Percentiles rank a stretch among this genome's conserved stretches.
These are phyloP conservation scores for Troilus luridus DNA, from an alignment of 2,888 invertebrate species.

Conservation along the genomic window DNA sequence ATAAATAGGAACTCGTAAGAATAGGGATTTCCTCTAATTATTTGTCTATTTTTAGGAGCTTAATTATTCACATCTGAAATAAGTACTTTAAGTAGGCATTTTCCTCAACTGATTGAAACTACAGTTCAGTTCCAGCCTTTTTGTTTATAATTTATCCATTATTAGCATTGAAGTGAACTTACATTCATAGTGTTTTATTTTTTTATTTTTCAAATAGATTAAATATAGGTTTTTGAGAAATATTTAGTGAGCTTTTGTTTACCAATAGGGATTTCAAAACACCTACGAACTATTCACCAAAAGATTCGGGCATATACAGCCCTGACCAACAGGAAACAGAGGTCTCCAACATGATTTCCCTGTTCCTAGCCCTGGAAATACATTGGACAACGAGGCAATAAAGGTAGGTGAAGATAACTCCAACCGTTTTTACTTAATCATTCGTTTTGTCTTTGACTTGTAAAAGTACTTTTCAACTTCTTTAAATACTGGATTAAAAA, in stretches of 20 bases:
- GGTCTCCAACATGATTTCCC: not conserved
- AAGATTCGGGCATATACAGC: not conserved
- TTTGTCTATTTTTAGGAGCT: not conserved
- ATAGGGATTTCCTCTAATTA: not conserved
- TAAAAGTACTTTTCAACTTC: not conserved
- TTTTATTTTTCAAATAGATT: constrained; percentile 4
- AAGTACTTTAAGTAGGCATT: not conserved
- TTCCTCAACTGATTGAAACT: not conserved
- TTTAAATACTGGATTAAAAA: not conserved
- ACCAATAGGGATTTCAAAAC: constrained; percentile 40
- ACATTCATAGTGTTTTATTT: not conserved
- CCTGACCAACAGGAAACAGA: constrained; percentile 2
- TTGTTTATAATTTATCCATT: not conserved
- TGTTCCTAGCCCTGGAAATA: constrained; percentile 14
- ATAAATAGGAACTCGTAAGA: not conserved
- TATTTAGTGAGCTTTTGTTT: constrained; percentile 31
- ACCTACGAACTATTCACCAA: constrained; percentile 34
- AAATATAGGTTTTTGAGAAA: constrained; percentile 2
- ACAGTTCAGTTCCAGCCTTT: not conserved
- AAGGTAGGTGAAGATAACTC: constrained; percentile 30
- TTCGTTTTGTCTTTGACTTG: not conserved
- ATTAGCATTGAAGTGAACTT: not conserved
- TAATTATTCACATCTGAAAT: not conserved
- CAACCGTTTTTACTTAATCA: not conserved
- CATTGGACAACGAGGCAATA: not conserved